A percentile compares a stretch with the other conserved stretches of the same genome.
Evolutionary conservation across 2,888 invertebrate species (phyloP).

Genomic region (Ophion costatus): DNA sequence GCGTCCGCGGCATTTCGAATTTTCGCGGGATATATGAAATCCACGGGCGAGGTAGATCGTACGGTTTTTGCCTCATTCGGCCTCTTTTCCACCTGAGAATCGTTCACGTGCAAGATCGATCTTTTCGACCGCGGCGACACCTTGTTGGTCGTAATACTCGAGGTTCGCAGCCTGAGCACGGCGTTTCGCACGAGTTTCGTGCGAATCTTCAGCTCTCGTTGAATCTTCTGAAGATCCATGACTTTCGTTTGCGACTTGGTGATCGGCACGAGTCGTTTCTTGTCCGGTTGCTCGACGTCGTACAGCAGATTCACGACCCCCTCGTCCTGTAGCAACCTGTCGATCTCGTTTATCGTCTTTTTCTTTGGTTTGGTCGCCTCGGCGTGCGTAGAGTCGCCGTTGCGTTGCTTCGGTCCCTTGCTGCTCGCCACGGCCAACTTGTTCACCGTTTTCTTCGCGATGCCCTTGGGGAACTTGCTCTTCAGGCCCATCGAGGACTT

Average conservation of each 20-base stretch:
- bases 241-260: conserved; percentile 81
- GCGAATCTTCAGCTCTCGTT: conserved; percentile 82
- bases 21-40: conserved; percentile 79
- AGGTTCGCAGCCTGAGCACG: conserved; percentile 84
- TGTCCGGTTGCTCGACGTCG: conserved; percentile 87
- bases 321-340: conserved; percentile 92
- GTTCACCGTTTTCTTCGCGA: conserved; percentile 31
- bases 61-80: conserved; percentile 56
- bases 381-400: conserved; percentile 56
- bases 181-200: conserved; percentile 87
- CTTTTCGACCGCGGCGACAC: conserved; percentile 85
- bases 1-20: conserved; percentile 87
- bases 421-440: not conserved
- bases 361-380: conserved; percentile 80
- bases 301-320: conserved; percentile 94
- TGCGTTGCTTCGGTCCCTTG: conserved; percentile 64
- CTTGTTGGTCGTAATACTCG: conserved; percentile 84
- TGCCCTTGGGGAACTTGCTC: conserved; percentile 48
- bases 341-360: conserved; percentile 89
- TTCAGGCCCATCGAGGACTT: conserved; percentile 59
- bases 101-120: conserved; percentile 72
- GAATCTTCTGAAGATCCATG: conserved; percentile 81
- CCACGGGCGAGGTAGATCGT: conserved; percentile 70
- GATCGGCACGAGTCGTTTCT: conserved; percentile 79
- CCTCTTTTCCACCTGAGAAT: conserved; percentile 69